Evolutionary conservation across 2,113 vertebrate genomes (phyloP).

Genomic region (Mirounga angustirostris): DNA sequence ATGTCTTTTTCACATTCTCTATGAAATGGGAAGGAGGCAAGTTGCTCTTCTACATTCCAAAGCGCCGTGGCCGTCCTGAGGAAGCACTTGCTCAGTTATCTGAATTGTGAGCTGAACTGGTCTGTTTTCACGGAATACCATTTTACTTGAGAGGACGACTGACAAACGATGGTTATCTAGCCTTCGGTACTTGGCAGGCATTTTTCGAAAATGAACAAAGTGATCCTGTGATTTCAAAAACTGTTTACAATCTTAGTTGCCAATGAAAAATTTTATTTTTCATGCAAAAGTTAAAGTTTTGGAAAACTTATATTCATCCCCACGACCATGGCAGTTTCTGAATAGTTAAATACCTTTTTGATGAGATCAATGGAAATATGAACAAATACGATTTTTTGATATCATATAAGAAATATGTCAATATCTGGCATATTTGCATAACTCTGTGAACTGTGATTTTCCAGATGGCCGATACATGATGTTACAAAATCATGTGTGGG

Average conservation of each 20-base stretch:
- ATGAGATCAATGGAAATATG: background rate
- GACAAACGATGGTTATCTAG: background rate
- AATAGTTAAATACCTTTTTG: conserved; percentile 57
- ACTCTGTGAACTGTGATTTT: conserved; percentile 34
- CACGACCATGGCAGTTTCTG: background rate
- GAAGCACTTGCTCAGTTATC: background rate
- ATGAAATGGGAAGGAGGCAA: background rate
- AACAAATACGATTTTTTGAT: conserved; percentile 41
- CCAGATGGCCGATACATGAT: conserved; percentile 6
- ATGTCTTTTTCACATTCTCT: background rate
- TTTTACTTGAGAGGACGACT: conserved; percentile 42
- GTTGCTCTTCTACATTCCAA: background rate
- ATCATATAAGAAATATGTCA: background rate
- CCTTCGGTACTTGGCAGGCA: conserved; percentile 37
- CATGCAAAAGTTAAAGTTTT: conserved; percentile 44
- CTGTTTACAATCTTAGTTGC: conserved; percentile 41
- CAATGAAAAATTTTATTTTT: conserved; percentile 59
- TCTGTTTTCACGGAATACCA: conserved; percentile 11
- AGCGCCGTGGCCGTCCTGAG: background rate
- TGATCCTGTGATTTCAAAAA: conserved; percentile 44
- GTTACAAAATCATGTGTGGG: background rate
- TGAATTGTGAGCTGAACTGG: background rate
- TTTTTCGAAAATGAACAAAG: conserved; percentile 50
- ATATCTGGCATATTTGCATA: conserved; percentile 19
- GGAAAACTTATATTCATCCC: conserved; percentile 4